Conservation (phyloP, 2,113 vertebrate species). For the Peucedramus taeniatus region DNA sequence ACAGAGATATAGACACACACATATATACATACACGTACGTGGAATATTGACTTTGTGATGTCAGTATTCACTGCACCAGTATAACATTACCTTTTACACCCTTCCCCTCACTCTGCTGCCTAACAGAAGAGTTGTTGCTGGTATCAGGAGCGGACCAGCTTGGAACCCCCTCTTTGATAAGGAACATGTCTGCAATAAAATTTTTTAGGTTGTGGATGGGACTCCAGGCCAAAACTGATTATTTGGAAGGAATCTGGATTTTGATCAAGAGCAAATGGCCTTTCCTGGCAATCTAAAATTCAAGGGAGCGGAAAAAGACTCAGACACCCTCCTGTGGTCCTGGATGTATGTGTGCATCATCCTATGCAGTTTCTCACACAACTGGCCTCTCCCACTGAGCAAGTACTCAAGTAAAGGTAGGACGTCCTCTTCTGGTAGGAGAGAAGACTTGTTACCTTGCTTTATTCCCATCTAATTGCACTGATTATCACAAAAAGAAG, state of each 20-base stretch:
- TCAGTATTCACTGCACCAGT: not conserved
- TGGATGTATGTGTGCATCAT: not conserved
- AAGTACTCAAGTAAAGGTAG: not conserved
- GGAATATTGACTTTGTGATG: not conserved
- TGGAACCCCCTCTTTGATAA: not conserved
- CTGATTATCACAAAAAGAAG: not conserved
- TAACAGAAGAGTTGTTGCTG: not conserved
- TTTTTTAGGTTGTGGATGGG: not conserved
- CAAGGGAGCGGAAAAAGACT: not conserved
- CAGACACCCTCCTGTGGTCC: not conserved
- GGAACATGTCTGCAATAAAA: not conserved
- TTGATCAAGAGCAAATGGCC: not conserved
- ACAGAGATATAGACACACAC: accelerated
- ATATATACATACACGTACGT: accelerated
- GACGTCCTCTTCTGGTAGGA: conserved; percentile 39
- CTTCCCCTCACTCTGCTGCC: not conserved
- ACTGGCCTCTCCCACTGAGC: not conserved
- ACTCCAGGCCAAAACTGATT: not conserved
- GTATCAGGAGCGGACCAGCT: not conserved
- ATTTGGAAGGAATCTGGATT: not conserved
- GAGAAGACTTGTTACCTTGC: not conserved
- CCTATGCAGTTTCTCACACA: not conserved
- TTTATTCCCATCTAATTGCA: not conserved
- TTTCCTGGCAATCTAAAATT: not conserved
- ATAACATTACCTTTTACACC: not conserved